Conservation (phyloP, 2,113 vertebrate species). For the Rhagologus leucostigma region DNA sequence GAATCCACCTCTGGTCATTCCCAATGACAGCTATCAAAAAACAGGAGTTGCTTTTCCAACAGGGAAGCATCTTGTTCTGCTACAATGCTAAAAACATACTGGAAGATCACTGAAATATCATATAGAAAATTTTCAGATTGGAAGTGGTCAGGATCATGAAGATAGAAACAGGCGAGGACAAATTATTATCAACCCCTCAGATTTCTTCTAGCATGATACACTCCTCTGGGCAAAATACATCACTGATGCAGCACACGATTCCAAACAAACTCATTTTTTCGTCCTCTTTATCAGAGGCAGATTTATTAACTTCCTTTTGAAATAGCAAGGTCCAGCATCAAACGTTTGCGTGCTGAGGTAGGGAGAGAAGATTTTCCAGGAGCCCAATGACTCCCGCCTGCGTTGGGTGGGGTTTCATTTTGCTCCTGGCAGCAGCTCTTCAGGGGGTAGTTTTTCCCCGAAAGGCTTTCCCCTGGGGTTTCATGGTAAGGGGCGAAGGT, state of each 20-base stretch:
- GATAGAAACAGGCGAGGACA: background rate
- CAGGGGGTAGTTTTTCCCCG: accelerated
- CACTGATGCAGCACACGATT: background rate
- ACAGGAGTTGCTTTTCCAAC: background rate
- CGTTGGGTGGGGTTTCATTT: background rate
- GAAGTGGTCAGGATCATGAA: background rate
- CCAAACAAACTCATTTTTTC: background rate
- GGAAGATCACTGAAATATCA: background rate
- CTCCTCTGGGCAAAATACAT: background rate
- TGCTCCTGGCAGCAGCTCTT: background rate
- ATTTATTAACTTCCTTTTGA: background rate
- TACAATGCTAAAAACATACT: background rate
- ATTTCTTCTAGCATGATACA: background rate
- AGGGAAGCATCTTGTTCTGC: background rate
- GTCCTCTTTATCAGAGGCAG: background rate
- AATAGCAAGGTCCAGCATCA: too few species aligned
- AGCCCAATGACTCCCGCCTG: background rate
- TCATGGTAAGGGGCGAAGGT: background rate
- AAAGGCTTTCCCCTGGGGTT: background rate
- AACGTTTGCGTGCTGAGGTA: accelerated
- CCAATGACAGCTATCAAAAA: background rate
- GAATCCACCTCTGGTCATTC: background rate
- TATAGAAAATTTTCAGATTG: background rate
- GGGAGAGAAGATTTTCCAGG: background rate
- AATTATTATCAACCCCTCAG: background rate